phyloP scores from a whole-genome alignment of 2,797 vertebrate genomes.

The Cossypha heuglini region DNA sequence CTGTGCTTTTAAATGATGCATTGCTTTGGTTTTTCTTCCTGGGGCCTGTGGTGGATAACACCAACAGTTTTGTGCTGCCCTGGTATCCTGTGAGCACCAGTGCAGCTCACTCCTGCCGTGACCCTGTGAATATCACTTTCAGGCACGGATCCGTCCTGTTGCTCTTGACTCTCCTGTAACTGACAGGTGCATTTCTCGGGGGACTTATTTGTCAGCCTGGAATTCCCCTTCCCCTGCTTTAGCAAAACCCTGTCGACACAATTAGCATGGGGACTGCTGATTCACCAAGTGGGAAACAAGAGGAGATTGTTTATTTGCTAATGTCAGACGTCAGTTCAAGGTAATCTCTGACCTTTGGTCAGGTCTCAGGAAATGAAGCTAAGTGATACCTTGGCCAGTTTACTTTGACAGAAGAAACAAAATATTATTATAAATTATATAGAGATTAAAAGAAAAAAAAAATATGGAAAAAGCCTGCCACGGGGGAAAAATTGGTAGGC shows the following conservation, averaged over 20 bases:
- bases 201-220: constrained; percentile 63
- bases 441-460: not conserved
- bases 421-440: not conserved
- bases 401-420: not conserved
- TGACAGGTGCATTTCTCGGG: constrained; percentile 58
- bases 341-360: constrained; percentile 58
- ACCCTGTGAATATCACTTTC: constrained; percentile 18
- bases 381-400: not conserved
- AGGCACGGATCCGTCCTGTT: not conserved
- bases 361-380: constrained; percentile 42
- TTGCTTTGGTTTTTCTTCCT: not conserved
- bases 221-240: constrained; percentile 43
- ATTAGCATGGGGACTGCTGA: constrained; percentile 68
- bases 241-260: constrained; percentile 3
- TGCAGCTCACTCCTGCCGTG: not conserved
- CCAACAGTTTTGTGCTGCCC: not conserved
- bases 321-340: constrained; percentile 49
- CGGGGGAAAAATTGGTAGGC: not conserved
- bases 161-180: constrained; percentile 20
- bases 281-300: constrained; percentile 55
- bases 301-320: constrained; percentile 61
- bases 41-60: not conserved
- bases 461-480: not conserved
- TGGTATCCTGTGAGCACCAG: not conserved
- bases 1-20: not conserved